phyloP scores from a whole-genome alignment of 30 jellyfish, hydroid and myxozoan species.

The Aurelia sp. region DNA sequence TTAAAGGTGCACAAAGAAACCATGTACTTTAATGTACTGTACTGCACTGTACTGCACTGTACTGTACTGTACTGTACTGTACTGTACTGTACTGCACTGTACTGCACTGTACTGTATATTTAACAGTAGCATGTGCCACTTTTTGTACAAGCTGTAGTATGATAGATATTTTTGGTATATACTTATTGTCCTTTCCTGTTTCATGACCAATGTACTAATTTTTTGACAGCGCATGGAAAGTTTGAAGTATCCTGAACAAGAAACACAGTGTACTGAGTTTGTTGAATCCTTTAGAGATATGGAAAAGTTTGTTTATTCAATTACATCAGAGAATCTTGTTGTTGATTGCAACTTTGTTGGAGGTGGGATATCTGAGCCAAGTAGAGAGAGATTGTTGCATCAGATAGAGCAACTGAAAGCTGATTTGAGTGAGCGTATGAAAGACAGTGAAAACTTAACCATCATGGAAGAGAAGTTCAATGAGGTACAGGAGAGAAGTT shows the following conservation, averaged over 20 bases:
- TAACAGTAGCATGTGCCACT: too few species aligned
- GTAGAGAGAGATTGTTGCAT: not conserved
- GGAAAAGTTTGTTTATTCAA: not conserved
- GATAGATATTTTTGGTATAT: too few species aligned
- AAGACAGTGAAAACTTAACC: conserved; percentile 18
- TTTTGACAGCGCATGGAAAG: not conserved
- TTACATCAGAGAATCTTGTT: not conserved
- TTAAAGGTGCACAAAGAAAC: too few species aligned
- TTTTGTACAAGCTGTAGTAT: too few species aligned
- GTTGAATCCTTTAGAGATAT: not conserved
- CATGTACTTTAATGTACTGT: too few species aligned
- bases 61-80: too few species aligned
- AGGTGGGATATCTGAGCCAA: not conserved
- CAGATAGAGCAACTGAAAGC: conserved; percentile 23
- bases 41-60: too few species aligned
- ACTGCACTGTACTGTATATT: too few species aligned
- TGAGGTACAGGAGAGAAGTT: conserved; percentile 3
- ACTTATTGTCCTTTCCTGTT: too few species aligned
- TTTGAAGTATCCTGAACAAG: conserved; percentile 27
- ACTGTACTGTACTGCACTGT: too few species aligned
- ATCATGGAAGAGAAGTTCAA: not conserved
- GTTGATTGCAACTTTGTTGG: not conserved
- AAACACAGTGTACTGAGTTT: conserved; percentile 5
- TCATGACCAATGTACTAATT: not conserved
- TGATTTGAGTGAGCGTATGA: conserved; percentile 35